Evolutionary conservation across 2,797 vertebrate species (phyloP), one percentile per base, ranked within the genome.

Genomic region (Acipenser ruthenus): DNA sequence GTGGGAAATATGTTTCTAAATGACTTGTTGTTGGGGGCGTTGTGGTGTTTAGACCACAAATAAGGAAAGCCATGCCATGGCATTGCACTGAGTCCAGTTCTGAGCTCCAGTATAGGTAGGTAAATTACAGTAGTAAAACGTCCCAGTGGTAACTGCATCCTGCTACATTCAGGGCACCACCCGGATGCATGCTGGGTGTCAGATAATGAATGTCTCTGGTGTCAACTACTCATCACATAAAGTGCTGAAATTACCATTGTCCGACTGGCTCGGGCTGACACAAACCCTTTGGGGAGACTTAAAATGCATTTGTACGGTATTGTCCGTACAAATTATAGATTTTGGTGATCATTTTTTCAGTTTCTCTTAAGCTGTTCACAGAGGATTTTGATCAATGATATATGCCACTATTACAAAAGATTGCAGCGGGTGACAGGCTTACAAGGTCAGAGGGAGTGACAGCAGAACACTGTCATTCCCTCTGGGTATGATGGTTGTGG

Each of bases 281-380:
- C 73, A 49, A 52, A 56, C 64, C 56, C 75, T 70, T 65, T 8
- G 70, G 72, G 72, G 76, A 69, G 69, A 69, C 8, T 12, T 10
- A 65, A 72, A 73, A 84, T 85, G 78, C 76, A 84, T 83, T 73
- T 72, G 23, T 37, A 37, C 23, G 2, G 68, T 58, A 73, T 78
- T 71, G 79, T 73, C 72, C 65, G 61, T 61, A 58, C 74, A 75
- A 80, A 80, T 79, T 79, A 87, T 85, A 79, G 81, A 84, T 84
- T 76, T 74, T 72, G 77, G 78, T 73, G 68, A 84, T 87, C 78
- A 84, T 80, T 86, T 83, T 37, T 78, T 70, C 56, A 49, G 75
- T 79, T 77, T 71, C 79, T 84, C 70, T 75, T 69, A 72, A 72
- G 78, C 67, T 64, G 70, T 75, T 67, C 73, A 56, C 37, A 13